Percentiles rank a stretch among this genome's conserved stretches.
phyloP scores from a whole-genome alignment of 1,140 invertebrate species.

The Lepidurus packardi region DNA sequence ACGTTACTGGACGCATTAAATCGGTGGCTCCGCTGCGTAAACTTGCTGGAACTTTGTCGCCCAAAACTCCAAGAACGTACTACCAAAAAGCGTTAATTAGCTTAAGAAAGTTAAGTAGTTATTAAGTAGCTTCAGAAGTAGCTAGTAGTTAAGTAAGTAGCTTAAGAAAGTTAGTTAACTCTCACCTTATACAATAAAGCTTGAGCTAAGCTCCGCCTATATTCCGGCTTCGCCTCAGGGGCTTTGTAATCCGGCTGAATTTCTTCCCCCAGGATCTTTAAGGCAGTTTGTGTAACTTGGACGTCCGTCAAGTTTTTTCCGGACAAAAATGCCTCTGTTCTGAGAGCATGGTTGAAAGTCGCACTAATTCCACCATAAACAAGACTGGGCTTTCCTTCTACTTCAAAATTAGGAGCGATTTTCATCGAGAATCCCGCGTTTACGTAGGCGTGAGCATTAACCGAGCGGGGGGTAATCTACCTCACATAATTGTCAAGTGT shows the following conservation, averaged over 20 bases:
- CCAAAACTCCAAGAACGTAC: slow-evolving; percentile 50
- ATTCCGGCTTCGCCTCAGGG: slow-evolving; percentile 58
- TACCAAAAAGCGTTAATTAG: slow-evolving; percentile 40
- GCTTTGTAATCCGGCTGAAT: slow-evolving; percentile 56
- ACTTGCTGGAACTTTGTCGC: slow-evolving; percentile 33
- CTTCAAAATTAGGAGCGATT: slow-evolving; percentile 46
- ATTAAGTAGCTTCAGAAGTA: no score
- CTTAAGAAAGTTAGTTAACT: neutral
- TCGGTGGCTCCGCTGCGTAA: slow-evolving; percentile 34
- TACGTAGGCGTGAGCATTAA: slow-evolving; percentile 76
- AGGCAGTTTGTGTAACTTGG: slow-evolving; percentile 52
- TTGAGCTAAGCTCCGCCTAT: slow-evolving; percentile 54
- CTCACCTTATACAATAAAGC: slow-evolving; percentile 69
- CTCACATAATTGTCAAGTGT: no score
- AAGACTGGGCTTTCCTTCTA: slow-evolving; percentile 51
- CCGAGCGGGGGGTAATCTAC: slow-evolving; percentile 68
- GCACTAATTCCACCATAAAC: slow-evolving; percentile 64
- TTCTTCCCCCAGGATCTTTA: slow-evolving; percentile 54
- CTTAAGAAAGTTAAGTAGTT: neutral
- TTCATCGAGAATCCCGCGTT: slow-evolving; percentile 70
- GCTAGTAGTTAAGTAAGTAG: no score
- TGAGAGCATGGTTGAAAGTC: slow-evolving; percentile 61
- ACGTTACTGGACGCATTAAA: slow-evolving; percentile 51
- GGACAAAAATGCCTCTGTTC: slow-evolving; percentile 59
- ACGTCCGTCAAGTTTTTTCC: slow-evolving; percentile 53